Conservation (phyloP, 1,140 invertebrate genomes). For the Carposina sasakii region DNA sequence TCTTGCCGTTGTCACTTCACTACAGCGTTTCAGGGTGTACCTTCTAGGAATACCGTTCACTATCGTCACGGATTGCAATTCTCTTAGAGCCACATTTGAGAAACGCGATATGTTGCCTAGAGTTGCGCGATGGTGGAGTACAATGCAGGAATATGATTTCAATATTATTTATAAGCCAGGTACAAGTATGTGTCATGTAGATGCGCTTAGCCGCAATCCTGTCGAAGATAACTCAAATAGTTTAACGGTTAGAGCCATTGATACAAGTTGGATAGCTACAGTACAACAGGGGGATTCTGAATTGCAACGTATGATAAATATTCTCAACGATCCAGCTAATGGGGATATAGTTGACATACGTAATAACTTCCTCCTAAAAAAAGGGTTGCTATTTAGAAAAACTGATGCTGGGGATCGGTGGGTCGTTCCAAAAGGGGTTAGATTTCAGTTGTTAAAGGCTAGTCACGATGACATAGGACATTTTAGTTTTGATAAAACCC, state of each 20-base stretch:
- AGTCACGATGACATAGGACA: conserved; percentile 1
- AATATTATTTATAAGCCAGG: conserved; percentile 28
- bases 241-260: neutral
- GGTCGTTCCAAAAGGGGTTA: neutral
- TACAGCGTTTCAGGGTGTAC: neutral
- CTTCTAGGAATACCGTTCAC: neutral
- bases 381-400: neutral
- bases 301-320: neutral
- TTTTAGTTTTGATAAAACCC: conserved; percentile 1
- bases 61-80: neutral
- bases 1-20: neutral
- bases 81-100: neutral
- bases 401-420: neutral
- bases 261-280: neutral
- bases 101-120: conserved; percentile 9
- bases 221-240: neutral
- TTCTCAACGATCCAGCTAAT: neutral
- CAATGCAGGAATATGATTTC: conserved; percentile 30
- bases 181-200: conserved; percentile 27
- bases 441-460: neutral
- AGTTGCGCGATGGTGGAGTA: conserved; percentile 31
- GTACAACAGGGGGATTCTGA: neutral
- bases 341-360: neutral
- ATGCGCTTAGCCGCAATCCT: conserved; percentile 29
- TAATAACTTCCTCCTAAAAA: neutral